phyloP scores from a whole-genome alignment of 2,888 invertebrate species.

The Drosophila sordidula region DNA sequence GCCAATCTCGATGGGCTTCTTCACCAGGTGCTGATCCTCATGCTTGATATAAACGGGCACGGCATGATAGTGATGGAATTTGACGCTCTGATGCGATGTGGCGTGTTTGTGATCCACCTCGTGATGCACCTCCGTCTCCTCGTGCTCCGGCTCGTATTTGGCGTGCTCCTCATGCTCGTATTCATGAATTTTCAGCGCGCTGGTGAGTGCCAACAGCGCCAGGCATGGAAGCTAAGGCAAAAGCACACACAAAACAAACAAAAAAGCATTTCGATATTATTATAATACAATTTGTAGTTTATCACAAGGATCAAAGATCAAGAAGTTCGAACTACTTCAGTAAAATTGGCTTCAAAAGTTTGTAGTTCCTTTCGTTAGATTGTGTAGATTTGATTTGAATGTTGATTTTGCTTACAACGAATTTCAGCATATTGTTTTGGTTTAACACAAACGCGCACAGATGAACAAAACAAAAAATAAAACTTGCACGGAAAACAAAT shows the following conservation, averaged over 20 bases:
- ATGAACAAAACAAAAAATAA: slow-evolving; percentile 22
- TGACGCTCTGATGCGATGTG: slow-evolving; percentile 89
- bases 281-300: not conserved
- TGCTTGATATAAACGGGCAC: slow-evolving; percentile 90
- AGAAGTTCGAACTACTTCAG: not conserved
- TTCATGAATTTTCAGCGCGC: slow-evolving; percentile 80
- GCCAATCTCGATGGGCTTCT: slow-evolving; percentile 89
- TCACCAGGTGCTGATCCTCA: slow-evolving; percentile 88
- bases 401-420: slow-evolving; percentile 76
- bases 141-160: slow-evolving; percentile 79
- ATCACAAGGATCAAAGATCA: slow-evolving; percentile 1
- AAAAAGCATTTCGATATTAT: not conserved
- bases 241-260: slow-evolving; percentile 10
- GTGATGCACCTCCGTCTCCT: slow-evolving; percentile 87
- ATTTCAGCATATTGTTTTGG: slow-evolving; percentile 77
- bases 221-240: slow-evolving; percentile 73
- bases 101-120: slow-evolving; percentile 88
- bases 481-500: slow-evolving; percentile 3
- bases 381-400: not conserved
- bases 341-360: not conserved
- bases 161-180: slow-evolving; percentile 72
- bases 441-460: slow-evolving; percentile 30
- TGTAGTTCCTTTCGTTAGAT: not conserved
- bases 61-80: slow-evolving; percentile 89
- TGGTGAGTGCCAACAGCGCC: slow-evolving; percentile 52